Evolutionary conservation across 2,888 invertebrate species (phyloP).

Genomic region (Drosophila mercatorum): DNA sequence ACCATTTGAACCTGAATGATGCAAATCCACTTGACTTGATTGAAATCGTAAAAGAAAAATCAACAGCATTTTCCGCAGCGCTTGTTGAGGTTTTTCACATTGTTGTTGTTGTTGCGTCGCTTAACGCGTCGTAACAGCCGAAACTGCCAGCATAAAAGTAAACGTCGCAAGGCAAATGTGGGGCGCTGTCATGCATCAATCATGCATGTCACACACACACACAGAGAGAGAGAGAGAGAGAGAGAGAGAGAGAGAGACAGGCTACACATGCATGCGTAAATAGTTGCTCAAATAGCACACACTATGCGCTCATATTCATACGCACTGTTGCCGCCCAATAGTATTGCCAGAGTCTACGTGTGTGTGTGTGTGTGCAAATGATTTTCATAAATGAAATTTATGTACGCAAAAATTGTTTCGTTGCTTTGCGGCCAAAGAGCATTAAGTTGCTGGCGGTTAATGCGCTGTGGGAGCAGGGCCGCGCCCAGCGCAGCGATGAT

Average conservation of each 20-base stretch:
- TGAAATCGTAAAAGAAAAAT: conserved; percentile 71
- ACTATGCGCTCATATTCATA: conserved; percentile 42
- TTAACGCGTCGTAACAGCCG: conserved; percentile 19
- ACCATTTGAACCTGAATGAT: conserved; percentile 58
- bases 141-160: conserved; percentile 68
- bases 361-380: conserved; percentile 51
- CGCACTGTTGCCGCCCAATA: conserved; percentile 55
- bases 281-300: conserved; percentile 38
- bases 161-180: conserved; percentile 38
- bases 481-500: conserved; percentile 60
- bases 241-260: no score
- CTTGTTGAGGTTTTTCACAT: conserved; percentile 22
- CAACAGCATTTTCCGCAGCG: conserved; percentile 49
- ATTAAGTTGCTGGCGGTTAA: conserved; percentile 59
- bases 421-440: conserved; percentile 51
- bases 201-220: conserved; percentile 40
- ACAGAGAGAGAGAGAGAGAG: no score
- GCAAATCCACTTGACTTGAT: conserved; percentile 79
- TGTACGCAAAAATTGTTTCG: conserved; percentile 69
- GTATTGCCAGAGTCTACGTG: conserved; percentile 21
- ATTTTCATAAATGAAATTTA: conserved; percentile 77
- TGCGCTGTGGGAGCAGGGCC: conserved; percentile 51
- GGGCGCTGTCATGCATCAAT: conserved; percentile 60
- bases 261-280: conserved; percentile 33
- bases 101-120: conserved; percentile 5